Evolutionary conservation across 2,113 vertebrate genomes (phyloP), one percentile per base, ranked within the genome.

Genomic region (Prionailurus viverrinus): DNA sequence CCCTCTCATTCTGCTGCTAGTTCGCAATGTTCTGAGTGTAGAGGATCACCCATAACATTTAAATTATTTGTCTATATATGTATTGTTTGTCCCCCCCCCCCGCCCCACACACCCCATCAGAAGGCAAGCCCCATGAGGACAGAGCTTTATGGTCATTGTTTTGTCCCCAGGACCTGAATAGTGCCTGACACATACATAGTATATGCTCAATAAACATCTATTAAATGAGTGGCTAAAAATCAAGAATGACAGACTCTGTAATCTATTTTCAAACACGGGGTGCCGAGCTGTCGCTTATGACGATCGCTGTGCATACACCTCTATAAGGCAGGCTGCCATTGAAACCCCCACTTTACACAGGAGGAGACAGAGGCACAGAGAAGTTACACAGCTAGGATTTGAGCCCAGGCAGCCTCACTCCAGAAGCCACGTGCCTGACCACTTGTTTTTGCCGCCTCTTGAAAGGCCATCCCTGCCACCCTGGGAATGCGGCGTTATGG

Each of bases 1-100:
- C 55, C 25, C 45, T 39, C 58, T 48, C 21, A 3, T 5, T 48
- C 63, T 7, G 55, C 81, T 63, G 27, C 68, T 12, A 16, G 14
- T 27, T 53, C 18, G 0, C 19, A 14, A 55, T 7, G 12, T 2
- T 4, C 5, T 14, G 63, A 39, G 23, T 1, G 2, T 69, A 23
- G 69, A 14, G 33, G 61, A 23, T 16, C 36, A 39, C 27, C n/a
- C n/a, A 25, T 18, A 18, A 25, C 36, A 7, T 36, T 16, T 33
- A 78, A 39, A n/a, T 58, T 11, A 58, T 16, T 33, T 69, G 29
- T 53, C 61, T 55, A 0, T 25, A 9, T 13, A 18, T 0, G 31
- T 29, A 69, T 12, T 33, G 11, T 12, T 48, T 27, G 14, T 45
- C 48, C 25, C 25, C 39, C 4, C 14, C 39, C 4, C 14, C 51